Evolutionary conservation across 2,888 invertebrate genomes (phyloP), one percentile per base, ranked within the genome.

Genomic region (Arctia plantaginis): DNA sequence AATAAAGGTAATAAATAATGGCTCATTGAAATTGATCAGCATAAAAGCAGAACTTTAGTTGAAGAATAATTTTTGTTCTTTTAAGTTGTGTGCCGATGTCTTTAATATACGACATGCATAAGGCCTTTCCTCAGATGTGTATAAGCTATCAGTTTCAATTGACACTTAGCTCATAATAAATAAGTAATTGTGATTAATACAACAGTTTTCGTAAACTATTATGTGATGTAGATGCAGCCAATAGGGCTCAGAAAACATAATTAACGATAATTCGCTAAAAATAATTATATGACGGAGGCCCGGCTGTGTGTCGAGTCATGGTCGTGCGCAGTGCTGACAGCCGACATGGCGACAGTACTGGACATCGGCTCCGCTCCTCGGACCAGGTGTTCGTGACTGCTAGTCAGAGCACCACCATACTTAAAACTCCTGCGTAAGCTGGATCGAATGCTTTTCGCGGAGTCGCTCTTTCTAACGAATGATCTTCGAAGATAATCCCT

Each of bases 291-390:
- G 78, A 95, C 93, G 71, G 95, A 94, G 44, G 93, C 94, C 41
- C 90, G 86, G 77, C 93, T 94, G 2, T 91, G 89, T 6, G 59
- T 27, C 27, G 91, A 83, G 71, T 89, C 81, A 86, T 18, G 39
- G 0, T 23, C 82, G 87, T 12, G 89, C 41, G 86, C 93, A 59
- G 23, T 80, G 79, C 89, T 92, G 89, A 94, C 90, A 73, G 92
- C 90, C 12, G 96, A 96, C 94, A 95, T 92, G 0, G 95, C 94
- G 0, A 94, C 94, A 0, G 95, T 95, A 41, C 89, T 94, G 0
- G 95, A 95, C n/a, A 97, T 97, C 0, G 97, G 97, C 55, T 96
- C 97, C 0, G 95, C 97, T 1, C 96, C 96, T 41, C 97, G 95
- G 8, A 97, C 96, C 79, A 97, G 90, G 71, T 96, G 96, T 83